Base-by-base conservation (phyloP, 2,797 vertebrate genomes). In the Xiphorhynchus erythropygius region DNA sequence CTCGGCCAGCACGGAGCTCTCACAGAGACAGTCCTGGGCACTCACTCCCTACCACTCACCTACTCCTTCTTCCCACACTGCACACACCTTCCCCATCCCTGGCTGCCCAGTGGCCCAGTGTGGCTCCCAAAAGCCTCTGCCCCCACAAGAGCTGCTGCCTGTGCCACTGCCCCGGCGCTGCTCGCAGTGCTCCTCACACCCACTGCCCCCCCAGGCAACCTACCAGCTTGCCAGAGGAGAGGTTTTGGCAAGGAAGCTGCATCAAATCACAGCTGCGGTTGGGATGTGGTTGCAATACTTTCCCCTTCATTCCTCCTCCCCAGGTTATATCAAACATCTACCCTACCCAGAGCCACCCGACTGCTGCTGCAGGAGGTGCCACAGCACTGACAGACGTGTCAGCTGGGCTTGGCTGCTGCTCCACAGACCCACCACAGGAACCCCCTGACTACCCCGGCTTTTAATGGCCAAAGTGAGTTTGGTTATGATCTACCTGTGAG, bases 201-300 rank as follows among this genome's bases (percentile, higher is more conserved):
- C 53, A 1, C 89, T 12, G 70, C 59, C 85, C 73, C 76, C 83
- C 69, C 68, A 1, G 65, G 67, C 65, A 3, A 53, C 15, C 84
- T 68, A 6, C 79, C 21, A 2, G 64, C 85, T 49, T 87, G 91
- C 82, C 93, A 78, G 82, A 62, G 82, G 90, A 96, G 94, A 97
- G 93, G 90, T 96, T 96, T 96, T 89, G 95, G 95, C 95, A 83
- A 90, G 90, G 89, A 93, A 97, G 82, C 93, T 89, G 92, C 90
- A 96, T 35, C 90, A 92, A 97, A 97, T 96, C 96, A 92, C 89
- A 95, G 95, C 93, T 97, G 96, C 73, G 96, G 95, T 96, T 96
- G 95, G 94, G 94, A 97, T 97, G 96, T 97, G 96, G 96, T 96
- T 97, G 96, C 95, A 78, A 93, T 89, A 93, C 95, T 95, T 96